These are phyloP conservation scores for Marmota flaviventris DNA, from an alignment of 2,113 vertebrate genomes.

Conservation along the genomic window DNA sequence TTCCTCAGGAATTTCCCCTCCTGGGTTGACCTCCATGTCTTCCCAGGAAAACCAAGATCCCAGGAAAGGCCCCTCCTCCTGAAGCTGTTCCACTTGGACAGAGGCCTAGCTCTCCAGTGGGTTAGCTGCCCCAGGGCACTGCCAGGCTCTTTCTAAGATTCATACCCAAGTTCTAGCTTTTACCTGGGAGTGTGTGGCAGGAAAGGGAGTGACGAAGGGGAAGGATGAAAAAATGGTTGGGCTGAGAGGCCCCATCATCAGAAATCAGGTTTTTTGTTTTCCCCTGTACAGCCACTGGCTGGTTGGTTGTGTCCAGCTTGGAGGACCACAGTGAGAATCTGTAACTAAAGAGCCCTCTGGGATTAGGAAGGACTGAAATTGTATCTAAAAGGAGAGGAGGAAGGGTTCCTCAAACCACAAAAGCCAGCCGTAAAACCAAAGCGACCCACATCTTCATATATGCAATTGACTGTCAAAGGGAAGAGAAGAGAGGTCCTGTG, in stretches of 20 bases:
- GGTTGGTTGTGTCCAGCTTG: background rate
- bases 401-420: background rate
- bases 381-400: background rate
- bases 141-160: background rate
- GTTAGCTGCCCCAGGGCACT: background rate
- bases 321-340: background rate
- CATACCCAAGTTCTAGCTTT: background rate
- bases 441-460: background rate
- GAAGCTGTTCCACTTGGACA: background rate
- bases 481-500: background rate
- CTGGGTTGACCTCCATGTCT: background rate
- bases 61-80: background rate
- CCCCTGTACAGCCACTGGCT: background rate
- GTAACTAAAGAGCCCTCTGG: background rate
- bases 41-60: no score
- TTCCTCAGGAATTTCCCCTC: background rate
- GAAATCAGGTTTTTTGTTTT: background rate
- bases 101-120: background rate
- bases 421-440: background rate
- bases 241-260: background rate
- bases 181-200: background rate
- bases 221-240: background rate
- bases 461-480: background rate
- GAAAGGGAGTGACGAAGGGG: background rate
- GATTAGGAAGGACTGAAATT: background rate